These are phyloP conservation scores for Megaustenia siamemsis DNA, from an alignment of 2,888 invertebrate species.

Conservation along the genomic window DNA sequence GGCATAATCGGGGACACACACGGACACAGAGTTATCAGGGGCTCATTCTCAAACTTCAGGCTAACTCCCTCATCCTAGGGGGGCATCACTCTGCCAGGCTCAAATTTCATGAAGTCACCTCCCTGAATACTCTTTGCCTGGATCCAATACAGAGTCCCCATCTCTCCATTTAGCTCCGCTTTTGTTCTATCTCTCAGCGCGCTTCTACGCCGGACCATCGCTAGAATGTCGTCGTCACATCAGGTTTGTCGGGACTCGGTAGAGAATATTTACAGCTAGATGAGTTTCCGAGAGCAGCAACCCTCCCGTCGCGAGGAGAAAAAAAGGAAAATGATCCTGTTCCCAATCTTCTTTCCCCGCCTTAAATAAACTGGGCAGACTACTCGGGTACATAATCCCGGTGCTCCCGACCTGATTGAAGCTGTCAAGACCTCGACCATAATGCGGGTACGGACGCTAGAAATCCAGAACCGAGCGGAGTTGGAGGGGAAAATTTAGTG, in stretches of 20 bases:
- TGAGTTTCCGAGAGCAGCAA: slow-evolving; percentile 39
- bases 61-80: slow-evolving; percentile 7
- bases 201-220: background rate
- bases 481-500: slow-evolving; percentile 40
- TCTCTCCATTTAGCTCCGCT: background rate
- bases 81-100: slow-evolving; percentile 23
- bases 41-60: background rate
- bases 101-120: slow-evolving; percentile 39
- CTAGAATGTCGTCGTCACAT: background rate
- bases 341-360: slow-evolving; percentile 13
- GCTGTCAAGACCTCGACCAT: slow-evolving; percentile 21
- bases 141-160: slow-evolving; percentile 1
- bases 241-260: slow-evolving; percentile 29
- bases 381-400: slow-evolving; percentile 33
- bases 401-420: slow-evolving; percentile 10
- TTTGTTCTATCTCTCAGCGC: background rate
- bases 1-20: background rate
- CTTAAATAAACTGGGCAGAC: slow-evolving; percentile 24
- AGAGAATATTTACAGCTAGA: slow-evolving; percentile 35
- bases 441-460: background rate
- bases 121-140: slow-evolving; percentile 25
- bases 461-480: slow-evolving; percentile 3
- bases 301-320: slow-evolving; percentile 35
- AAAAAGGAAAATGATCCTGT: slow-evolving; percentile 50
- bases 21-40: background rate